Evolutionary conservation across 2,888 invertebrate genomes (phyloP).

Genomic region (Parnassius orleans): DNA sequence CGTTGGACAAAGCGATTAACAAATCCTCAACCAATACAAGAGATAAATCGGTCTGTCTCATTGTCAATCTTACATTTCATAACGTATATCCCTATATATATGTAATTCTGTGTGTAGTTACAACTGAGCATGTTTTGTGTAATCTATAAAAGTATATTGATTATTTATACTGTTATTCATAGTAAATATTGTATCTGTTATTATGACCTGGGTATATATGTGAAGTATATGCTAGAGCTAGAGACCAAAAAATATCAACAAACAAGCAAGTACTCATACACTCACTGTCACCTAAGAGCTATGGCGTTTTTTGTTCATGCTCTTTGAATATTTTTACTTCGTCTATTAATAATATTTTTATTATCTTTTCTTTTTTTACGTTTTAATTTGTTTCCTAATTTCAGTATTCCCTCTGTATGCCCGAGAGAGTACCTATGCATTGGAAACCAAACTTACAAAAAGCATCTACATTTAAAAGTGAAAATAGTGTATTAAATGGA

Average conservation of each 20-base stretch:
- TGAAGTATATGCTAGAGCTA: conserved; percentile 24
- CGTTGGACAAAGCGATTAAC: conserved; percentile 78
- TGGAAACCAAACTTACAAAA: conserved; percentile 80
- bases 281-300: conserved; percentile 3
- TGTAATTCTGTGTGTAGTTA: conserved; percentile 64
- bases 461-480: conserved; percentile 80
- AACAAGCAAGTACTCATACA: neutral
- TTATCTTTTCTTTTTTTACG: conserved; percentile 44
- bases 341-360: conserved; percentile 9
- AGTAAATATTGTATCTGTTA: conserved; percentile 22
- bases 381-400: conserved; percentile 60
- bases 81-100: conserved; percentile 55
- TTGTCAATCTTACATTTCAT: conserved; percentile 54
- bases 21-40: conserved; percentile 74
- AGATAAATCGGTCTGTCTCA: conserved; percentile 78
- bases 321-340: conserved; percentile 7
- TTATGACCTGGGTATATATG: conserved; percentile 22
- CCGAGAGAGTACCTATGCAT: conserved; percentile 79
- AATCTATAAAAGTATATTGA: conserved; percentile 40
- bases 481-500: conserved; percentile 81
- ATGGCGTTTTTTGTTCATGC: conserved; percentile 4
- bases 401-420: conserved; percentile 81
- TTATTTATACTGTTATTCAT: conserved; percentile 20
- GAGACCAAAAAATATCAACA: conserved; percentile 2
- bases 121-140: conserved; percentile 68